A percentile compares a stretch with the other conserved stretches of the same genome.
These are phyloP conservation scores for Teleogryllus oceanicus DNA, from an alignment of 2,888 invertebrate species.

Conservation along the genomic window DNA sequence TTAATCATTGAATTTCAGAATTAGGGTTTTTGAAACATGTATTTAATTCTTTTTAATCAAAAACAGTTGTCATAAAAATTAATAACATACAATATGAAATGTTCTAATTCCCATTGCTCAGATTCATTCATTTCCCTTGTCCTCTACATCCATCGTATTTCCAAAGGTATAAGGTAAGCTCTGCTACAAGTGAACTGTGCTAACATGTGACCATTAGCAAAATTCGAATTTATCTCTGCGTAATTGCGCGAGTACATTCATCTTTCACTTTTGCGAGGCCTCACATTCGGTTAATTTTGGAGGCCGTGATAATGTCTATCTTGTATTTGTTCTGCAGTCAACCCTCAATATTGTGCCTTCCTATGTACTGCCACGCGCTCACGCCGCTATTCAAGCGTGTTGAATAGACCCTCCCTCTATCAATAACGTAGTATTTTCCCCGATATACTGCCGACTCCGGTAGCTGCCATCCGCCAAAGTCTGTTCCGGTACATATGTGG, in stretches of 20 bases:
- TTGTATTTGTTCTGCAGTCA: neutral
- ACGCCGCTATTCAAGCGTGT: neutral
- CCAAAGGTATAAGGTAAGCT: too few relatives aligned
- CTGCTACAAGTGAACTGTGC: too few relatives aligned
- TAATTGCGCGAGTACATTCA: neutral
- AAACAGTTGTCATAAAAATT: too few relatives aligned
- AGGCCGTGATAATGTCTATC: neutral
- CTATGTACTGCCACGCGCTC: neutral
- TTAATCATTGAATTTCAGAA: too few relatives aligned
- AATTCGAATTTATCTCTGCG: too few relatives aligned
- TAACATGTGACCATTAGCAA: too few relatives aligned
- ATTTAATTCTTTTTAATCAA: too few relatives aligned
- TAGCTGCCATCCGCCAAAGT: conserved; percentile 18
- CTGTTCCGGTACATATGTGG: neutral
- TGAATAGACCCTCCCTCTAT: neutral
- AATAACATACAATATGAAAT: too few relatives aligned
- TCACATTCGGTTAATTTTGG: neutral
- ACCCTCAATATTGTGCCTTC: neutral
- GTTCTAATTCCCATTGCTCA: too few relatives aligned
- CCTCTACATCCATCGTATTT: too few relatives aligned
- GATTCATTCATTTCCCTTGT: too few relatives aligned
- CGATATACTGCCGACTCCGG: neutral
- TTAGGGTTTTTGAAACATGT: too few relatives aligned
- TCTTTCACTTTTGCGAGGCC: neutral
- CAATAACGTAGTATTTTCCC: conserved; percentile 18